A percentile compares a stretch with the other conserved stretches of the same genome.
Evolutionary conservation across 2,888 invertebrate species (phyloP).

Genomic region (Lasius platythorax): DNA sequence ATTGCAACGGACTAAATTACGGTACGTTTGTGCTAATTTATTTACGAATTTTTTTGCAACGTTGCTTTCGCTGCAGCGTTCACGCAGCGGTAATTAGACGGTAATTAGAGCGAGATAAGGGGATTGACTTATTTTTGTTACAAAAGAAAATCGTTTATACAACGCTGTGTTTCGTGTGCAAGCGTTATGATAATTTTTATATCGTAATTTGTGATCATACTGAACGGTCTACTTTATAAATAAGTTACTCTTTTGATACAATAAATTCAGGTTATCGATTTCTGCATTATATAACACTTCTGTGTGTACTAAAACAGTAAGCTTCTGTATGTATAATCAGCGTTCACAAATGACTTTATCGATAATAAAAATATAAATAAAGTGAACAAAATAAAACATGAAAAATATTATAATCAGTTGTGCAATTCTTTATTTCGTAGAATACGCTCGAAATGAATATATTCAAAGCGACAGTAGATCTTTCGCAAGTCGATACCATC

Average conservation of each 20-base stretch:
- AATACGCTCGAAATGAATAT: not conserved
- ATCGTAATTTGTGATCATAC: slow-evolving; percentile 41
- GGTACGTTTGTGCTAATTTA: not conserved
- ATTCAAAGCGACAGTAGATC: slow-evolving; percentile 1
- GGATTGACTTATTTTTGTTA: not conserved
- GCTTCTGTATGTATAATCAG: not conserved
- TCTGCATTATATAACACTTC: slow-evolving; percentile 17
- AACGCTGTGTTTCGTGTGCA: slow-evolving; percentile 1
- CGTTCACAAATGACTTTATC: slow-evolving; percentile 9
- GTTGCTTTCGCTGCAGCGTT: not conserved
- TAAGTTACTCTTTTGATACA: slow-evolving; percentile 19
- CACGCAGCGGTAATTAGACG: not conserved
- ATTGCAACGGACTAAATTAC: not conserved
- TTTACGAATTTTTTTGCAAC: not conserved
- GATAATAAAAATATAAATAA: not conserved
- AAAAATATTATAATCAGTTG: not conserved
- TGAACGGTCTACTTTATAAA: slow-evolving; percentile 21
- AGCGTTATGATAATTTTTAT: slow-evolving; percentile 22
- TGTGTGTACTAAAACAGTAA: not conserved
- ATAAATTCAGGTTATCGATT: slow-evolving; percentile 43
- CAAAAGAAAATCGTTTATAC: slow-evolving; percentile 3
- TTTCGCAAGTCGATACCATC: slow-evolving; percentile 13
- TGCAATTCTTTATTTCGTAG: not conserved
- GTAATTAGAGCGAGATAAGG: slow-evolving; percentile 12
- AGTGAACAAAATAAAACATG: not conserved